Conservation (phyloP, 2,113 vertebrate genomes). For the Lagopus leucura region DNA sequence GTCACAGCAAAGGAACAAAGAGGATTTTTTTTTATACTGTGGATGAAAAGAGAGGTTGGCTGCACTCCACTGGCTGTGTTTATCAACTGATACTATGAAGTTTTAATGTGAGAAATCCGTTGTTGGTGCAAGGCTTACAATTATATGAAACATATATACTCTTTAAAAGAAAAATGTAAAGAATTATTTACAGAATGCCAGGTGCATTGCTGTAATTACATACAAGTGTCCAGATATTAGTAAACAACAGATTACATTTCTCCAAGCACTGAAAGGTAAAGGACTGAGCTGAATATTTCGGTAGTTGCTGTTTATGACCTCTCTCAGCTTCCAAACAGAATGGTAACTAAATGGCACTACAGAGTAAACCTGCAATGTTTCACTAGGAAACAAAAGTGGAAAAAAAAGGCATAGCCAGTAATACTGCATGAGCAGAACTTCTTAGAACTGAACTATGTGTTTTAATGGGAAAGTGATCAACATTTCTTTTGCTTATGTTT, state of each 20-base stretch:
- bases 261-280: not conserved
- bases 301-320: not conserved
- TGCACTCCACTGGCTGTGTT: not conserved
- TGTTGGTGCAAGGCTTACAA: not conserved
- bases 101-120: constrained; percentile 6
- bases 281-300: not conserved
- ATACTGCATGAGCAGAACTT: not conserved
- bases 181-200: not conserved
- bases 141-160: not conserved
- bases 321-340: not conserved
- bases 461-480: constrained; percentile 47
- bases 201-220: not conserved
- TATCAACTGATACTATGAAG: constrained; percentile 19
- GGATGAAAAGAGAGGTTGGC: not conserved
- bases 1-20: not conserved
- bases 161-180: not conserved
- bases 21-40: constrained; percentile 27
- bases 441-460: not conserved
- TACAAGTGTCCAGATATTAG: not conserved
- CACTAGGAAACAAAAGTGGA: not conserved
- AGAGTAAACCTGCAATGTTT: not conserved
- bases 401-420: not conserved
- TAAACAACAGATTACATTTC: not conserved
- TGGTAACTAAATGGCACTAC: not conserved
- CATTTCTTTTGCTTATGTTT: constrained; percentile 66